A percentile compares a stretch with the other conserved stretches of the same genome.
Evolutionary conservation across 2,888 invertebrate genomes (phyloP).

Genomic region (Lycocerus yunnanus): DNA sequence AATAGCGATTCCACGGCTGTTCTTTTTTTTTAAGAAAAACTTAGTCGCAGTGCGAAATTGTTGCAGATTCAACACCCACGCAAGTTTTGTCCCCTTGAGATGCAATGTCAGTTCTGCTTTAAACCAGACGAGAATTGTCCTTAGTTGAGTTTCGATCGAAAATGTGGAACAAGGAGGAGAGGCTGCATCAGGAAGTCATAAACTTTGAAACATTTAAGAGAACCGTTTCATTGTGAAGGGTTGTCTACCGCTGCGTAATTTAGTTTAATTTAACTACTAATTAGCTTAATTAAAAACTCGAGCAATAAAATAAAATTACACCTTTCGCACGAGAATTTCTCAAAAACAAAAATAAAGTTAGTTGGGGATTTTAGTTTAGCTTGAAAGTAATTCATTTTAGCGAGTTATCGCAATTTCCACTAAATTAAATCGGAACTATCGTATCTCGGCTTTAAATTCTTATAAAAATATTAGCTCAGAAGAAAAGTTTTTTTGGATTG

Average conservation of each 20-base stretch:
- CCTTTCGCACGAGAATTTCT: neutral
- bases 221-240: slow-evolving; percentile 2
- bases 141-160: neutral
- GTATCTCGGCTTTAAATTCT: slow-evolving; percentile 8
- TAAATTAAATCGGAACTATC: slow-evolving; percentile 8
- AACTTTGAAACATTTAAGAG: neutral
- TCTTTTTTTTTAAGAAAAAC: neutral
- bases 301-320: neutral
- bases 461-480: slow-evolving; percentile 3
- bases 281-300: neutral
- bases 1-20: neutral
- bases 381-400: slow-evolving; percentile 2
- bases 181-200: neutral
- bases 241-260: neutral
- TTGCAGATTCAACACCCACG: neutral
- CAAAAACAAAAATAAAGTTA: neutral
- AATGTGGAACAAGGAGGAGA: slow-evolving; percentile 1
- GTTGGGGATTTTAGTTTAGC: neutral
- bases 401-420: slow-evolving; percentile 10
- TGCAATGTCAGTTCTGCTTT: neutral
- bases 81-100: neutral
- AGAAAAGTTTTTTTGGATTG: neutral
- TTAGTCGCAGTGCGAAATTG: neutral
- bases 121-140: neutral
- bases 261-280: slow-evolving; percentile 1